Evolutionary conservation across 2,113 vertebrate genomes (phyloP), one percentile per base, ranked within the genome.

Genomic region (Indicator maculatus): DNA sequence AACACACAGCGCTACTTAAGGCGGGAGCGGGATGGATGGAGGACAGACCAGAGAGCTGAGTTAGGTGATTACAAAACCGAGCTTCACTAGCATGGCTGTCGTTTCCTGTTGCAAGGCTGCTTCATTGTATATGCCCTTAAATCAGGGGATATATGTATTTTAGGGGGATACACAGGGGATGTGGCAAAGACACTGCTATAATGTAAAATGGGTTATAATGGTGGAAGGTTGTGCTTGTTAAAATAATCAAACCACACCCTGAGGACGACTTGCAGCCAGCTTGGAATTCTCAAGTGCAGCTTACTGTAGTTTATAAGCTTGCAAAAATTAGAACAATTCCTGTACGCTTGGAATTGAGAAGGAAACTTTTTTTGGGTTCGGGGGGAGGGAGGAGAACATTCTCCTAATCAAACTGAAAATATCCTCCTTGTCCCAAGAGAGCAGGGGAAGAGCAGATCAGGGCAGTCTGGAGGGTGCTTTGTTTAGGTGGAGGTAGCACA

Each of bases 241-340:
- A 80, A 86, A 27, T 30, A 91, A 28, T 30, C 8, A 19, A 53
- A 28, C 61, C 27, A 11, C 23, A 17, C 36, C 5, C 39, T 18
- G 12, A 50, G 23, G 60, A 11, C 61, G 26, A 13, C 8, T 75
- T 69, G 31, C 41, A 59, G 65, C 5, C 26, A 28, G 20, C 26
- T 27, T 91, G 36, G 2, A 1, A 1, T 44, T 86, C 69, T 39
- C 24, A 18, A 1, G 0, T 8, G 59, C 19, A 47, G 33, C 8
- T 85, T 74, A 7, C 58, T 71, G 26, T 44, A 14, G 1, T 7
- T 77, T 66, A 6, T 8, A 36, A 44, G 23, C 8, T 79, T 69
- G 38, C 8, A 45, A 33, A 30, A 92, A 58, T 39, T 65, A 27
- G 38, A 61, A 8, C 9, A 23, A 20, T 59, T 50, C 8, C 20